Conservation (phyloP, 2,888 invertebrate genomes). For the Hypomecis atomaria region DNA sequence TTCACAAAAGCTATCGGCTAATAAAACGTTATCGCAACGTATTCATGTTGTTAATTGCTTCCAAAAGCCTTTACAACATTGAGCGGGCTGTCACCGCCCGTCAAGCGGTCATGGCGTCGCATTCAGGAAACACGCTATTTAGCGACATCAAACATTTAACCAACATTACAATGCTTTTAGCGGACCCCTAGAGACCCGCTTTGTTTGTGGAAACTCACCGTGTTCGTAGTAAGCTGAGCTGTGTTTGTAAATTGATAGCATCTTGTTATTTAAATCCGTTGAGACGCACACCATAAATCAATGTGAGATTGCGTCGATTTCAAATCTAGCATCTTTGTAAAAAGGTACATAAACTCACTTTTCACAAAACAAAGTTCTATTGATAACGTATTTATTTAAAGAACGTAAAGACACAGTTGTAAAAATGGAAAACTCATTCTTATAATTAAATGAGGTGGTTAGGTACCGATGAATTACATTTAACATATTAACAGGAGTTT, state of each 20-base stretch:
- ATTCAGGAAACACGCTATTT: conserved; percentile 31
- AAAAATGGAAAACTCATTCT: no score
- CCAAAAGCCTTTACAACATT: conserved; percentile 3
- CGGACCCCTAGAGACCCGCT: conserved; percentile 10
- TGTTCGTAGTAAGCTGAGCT: neutral
- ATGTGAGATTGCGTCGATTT: neutral
- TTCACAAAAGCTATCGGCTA: conserved; percentile 1
- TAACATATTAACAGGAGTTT: no score
- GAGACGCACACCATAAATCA: neutral
- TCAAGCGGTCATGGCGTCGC: conserved; percentile 15
- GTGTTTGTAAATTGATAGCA: neutral
- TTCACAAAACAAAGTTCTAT: no score
- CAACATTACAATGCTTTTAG: conserved; percentile 32
- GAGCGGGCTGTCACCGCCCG: conserved; percentile 15
- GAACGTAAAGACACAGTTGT: no score
- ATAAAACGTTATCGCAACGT: conserved; percentile 8
- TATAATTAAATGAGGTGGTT: no score
- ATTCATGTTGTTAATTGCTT: conserved; percentile 13
- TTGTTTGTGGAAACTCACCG: conserved; percentile 6
- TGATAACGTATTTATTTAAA: no score
- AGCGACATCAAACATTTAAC: conserved; percentile 27
- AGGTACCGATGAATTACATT: no score
- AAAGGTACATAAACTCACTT: no score
- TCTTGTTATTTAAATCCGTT: neutral
- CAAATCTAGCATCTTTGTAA: neutral